Base-by-base conservation (phyloP, 2,797 vertebrate species). In the Amblyopsis hoosieri region DNA sequence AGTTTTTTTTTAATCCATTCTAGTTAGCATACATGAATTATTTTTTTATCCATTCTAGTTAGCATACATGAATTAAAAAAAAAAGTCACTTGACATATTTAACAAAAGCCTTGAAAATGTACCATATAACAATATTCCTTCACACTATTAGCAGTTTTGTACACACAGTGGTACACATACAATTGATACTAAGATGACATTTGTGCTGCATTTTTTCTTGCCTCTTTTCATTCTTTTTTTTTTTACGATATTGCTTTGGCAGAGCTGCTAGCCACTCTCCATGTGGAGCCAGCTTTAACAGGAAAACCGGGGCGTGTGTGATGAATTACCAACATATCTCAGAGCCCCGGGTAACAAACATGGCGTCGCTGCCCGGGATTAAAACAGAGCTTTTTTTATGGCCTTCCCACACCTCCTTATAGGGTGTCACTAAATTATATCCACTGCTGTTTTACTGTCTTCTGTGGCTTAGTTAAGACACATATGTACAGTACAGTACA, bases 351-450 rank as follows among this genome's bases (percentile, higher is more conserved):
- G 89, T 87, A 90, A 88, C 84, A 79, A 92, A 90, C 84, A 89
- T 89, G 86, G 85, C 83, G 82, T 88, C 74, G 79, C 78, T 73
- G 66, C 77, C 80, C 73, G 54, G 84, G 88, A 90, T 89, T 88
- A 91, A 88, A 91, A 86, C 78, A 74, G 73, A 80, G 78, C 75
- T 74, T 79, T 88, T 92, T 92, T 92, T 92, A 89, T 74, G 78
- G 80, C 85, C 89, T 91, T 88, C 87, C 88, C 85, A 92, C 90
- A 91, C 89, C 90, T 92, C 89, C 84, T 90, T 90, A 90, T 87
- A 84, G 86, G 85, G 89, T 91, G 91, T 91, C 89, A 88, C 90
- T 89, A 91, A 93, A 91, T 93, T 92, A 91, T 90, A 91, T 89
- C 88, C 85, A 90, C 90, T 81, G 89, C 89, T 92, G 91, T 92